Evolutionary conservation across 2,888 invertebrate species (phyloP).

Genomic region (Melieria omissa): DNA sequence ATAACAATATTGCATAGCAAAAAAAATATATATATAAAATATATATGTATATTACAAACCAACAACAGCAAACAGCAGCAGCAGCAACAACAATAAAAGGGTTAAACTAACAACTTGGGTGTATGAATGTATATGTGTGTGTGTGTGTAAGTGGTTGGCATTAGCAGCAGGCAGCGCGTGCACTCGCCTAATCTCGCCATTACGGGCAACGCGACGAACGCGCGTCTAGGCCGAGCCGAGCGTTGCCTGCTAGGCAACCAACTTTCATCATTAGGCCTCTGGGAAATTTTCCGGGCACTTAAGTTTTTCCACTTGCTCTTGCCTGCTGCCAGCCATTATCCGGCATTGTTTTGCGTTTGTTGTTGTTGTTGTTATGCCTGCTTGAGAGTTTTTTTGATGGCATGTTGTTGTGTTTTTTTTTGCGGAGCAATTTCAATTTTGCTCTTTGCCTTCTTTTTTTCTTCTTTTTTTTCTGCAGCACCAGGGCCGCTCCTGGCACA

Average conservation of each 20-base stretch:
- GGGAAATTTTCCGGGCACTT: slow-evolving; percentile 65
- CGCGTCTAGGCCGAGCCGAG: slow-evolving; percentile 17
- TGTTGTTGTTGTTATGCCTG: slow-evolving; percentile 25
- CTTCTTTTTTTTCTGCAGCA: not conserved
- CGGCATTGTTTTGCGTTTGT: slow-evolving; percentile 1
- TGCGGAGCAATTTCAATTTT: not conserved
- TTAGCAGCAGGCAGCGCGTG: not conserved
- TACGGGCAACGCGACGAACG: no score
- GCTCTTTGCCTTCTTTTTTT: not conserved
- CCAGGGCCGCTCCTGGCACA: not conserved
- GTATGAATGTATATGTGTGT: no score
- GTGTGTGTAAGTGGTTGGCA: no score
- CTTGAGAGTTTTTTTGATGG: slow-evolving; percentile 1
- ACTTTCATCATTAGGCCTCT: slow-evolving; percentile 64
- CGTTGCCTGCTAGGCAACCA: slow-evolving; percentile 38
- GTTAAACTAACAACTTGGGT: slow-evolving; percentile 38
- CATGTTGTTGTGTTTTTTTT: not conserved
- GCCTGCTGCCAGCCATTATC: slow-evolving; percentile 12
- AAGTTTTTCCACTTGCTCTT: slow-evolving; percentile 53
- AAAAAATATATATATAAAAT: not conserved
- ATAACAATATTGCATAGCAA: not conserved
- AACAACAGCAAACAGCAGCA: not conserved
- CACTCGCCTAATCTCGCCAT: no score
- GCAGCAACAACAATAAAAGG: slow-evolving; percentile 4
- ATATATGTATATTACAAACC: no score